Percentiles rank a stretch among this genome's conserved stretches.
Evolutionary conservation across 2,888 invertebrate species (phyloP).

Genomic region (Macrosiphum euphorbiae): DNA sequence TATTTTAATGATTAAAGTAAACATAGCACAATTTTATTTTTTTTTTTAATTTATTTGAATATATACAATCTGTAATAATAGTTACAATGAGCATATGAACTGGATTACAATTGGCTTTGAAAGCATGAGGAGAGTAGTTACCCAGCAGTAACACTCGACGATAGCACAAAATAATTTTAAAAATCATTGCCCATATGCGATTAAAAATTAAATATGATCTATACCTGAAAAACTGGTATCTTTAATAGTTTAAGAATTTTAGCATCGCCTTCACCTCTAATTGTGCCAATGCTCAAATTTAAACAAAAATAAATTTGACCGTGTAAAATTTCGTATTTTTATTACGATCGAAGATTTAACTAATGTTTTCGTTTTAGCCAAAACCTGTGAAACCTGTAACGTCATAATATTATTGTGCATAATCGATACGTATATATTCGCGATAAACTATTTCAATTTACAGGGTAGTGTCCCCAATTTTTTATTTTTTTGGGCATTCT

Average conservation of each 20-base stretch:
- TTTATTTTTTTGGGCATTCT: too few species aligned
- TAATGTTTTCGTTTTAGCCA: background rate
- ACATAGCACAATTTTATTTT: too few species aligned
- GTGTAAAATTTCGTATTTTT: background rate
- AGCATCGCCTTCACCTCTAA: background rate
- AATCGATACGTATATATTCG: background rate
- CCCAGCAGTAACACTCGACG: too few species aligned
- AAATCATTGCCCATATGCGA: background rate
- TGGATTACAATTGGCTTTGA: too few species aligned
- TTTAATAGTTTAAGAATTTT: background rate
- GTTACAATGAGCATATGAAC: too few species aligned
- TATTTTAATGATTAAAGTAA: background rate
- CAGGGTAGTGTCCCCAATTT: slow-evolving; percentile 6
- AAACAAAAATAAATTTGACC: background rate
- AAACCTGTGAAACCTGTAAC: background rate
- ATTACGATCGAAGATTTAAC: background rate
- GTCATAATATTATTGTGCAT: background rate
- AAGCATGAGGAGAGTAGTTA: too few species aligned
- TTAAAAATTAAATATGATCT: too few species aligned
- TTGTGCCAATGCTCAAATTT: background rate
- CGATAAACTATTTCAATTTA: background rate
- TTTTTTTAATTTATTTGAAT: too few species aligned
- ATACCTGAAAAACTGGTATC: background rate
- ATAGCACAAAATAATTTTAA: background rate
- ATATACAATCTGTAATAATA: too few species aligned